Conservation (phyloP, 2,888 invertebrate genomes). For the Hirtodrosophila duncani region DNA sequence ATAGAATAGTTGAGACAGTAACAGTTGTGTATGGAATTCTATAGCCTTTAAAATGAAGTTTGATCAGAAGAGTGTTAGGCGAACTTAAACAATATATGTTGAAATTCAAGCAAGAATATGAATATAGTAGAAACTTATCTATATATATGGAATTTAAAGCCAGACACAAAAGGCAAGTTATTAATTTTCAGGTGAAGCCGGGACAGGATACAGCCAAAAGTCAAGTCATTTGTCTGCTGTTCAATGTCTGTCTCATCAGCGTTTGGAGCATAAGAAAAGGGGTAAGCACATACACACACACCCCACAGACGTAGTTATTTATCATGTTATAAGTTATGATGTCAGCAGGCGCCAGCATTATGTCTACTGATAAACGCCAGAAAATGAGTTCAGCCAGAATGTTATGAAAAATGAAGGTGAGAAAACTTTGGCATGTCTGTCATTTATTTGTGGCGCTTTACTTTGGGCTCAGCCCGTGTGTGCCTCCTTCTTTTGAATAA, state of each 20-base stretch:
- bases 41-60: too few species aligned
- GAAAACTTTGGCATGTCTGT: conserved; percentile 59
- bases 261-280: conserved; percentile 17
- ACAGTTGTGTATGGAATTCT: too few species aligned
- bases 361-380: conserved; percentile 64
- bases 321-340: conserved; percentile 73
- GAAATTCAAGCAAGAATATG: too few species aligned
- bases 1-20: too few species aligned
- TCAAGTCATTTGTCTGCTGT: conserved; percentile 68
- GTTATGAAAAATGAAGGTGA: conserved; percentile 72
- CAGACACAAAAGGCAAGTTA: too few species aligned
- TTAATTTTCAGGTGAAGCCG: too few species aligned
- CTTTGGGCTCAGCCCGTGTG: conserved; percentile 21
- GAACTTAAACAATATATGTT: too few species aligned
- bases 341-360: conserved; percentile 67
- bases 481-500: conserved; percentile 25
- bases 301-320: conserved; percentile 57
- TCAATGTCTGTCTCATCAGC: conserved; percentile 39
- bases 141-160: neutral
- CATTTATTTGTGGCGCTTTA: conserved; percentile 56
- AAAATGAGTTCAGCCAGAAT: conserved; percentile 40
- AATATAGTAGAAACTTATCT: too few species aligned
- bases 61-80: too few species aligned
- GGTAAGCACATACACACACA: conserved; percentile 21
- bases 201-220: too few species aligned